Evolutionary conservation across 2,888 invertebrate genomes (phyloP).

Genomic region (Limnephilus auricula): DNA sequence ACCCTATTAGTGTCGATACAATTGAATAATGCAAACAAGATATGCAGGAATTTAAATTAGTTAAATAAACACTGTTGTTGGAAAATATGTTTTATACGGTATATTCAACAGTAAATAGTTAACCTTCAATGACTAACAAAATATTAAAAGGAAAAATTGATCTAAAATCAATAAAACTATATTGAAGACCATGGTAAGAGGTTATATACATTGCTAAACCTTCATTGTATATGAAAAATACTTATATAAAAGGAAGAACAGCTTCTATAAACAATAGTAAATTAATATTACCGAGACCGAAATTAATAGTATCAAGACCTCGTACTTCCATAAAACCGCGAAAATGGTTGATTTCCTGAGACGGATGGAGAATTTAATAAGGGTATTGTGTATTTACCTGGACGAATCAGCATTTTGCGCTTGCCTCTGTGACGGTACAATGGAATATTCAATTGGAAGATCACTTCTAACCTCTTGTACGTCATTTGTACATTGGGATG

Average conservation of each 20-base stretch:
- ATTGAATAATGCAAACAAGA: not conserved
- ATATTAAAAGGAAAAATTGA: not conserved
- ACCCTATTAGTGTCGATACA: not conserved
- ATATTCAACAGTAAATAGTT: not conserved
- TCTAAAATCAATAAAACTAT: not conserved
- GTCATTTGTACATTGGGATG: conserved; percentile 48
- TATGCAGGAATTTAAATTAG: not conserved
- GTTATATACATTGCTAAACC: not conserved
- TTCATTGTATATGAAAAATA: not conserved
- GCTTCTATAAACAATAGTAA: not conserved
- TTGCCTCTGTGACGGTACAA: conserved; percentile 87
- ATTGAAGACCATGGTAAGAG: not conserved
- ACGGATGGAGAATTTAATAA: not conserved
- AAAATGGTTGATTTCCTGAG: conserved; percentile 39
- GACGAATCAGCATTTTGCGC: conserved; percentile 97
- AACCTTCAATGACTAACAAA: not conserved
- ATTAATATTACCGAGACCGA: conserved; percentile 35
- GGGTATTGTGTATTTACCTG: conserved; percentile 75
- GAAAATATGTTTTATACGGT: not conserved
- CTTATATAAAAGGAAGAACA: not conserved
- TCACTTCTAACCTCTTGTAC: conserved; percentile 70
- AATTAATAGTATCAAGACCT: not conserved
- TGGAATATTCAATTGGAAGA: conserved; percentile 89
- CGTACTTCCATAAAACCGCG: conserved; percentile 7
- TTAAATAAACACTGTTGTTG: not conserved